Conservation (phyloP, 2,113 vertebrate genomes). For the Hyla sarda region DNA sequence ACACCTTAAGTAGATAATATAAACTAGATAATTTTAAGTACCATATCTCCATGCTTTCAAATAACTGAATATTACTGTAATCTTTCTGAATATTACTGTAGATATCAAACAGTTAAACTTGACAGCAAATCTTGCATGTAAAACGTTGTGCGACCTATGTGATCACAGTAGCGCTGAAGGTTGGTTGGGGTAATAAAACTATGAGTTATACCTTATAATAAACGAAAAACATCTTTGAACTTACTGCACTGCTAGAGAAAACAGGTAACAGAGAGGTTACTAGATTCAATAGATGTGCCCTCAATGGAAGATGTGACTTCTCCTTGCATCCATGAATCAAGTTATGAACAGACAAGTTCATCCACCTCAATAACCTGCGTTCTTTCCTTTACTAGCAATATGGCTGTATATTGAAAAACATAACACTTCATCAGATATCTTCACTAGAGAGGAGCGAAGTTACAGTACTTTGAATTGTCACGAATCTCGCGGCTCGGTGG, state of each 20-base stretch:
- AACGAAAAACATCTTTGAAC: slow-evolving; percentile 12
- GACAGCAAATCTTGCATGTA: not conserved
- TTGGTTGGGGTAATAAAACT: slow-evolving; percentile 16
- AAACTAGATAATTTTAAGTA: too few relatives aligned
- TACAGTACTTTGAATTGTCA: too few relatives aligned
- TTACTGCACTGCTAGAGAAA: not conserved
- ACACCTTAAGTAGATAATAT: too few relatives aligned
- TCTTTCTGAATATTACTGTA: not conserved
- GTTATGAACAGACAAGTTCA: slow-evolving; percentile 49
- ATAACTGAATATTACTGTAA: not conserved
- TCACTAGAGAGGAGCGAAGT: too few relatives aligned
- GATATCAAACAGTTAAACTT: slow-evolving; percentile 26
- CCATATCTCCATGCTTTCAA: too few relatives aligned
- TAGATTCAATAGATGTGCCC: slow-evolving; percentile 43
- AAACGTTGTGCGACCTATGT: slow-evolving; percentile 15
- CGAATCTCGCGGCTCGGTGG: too few relatives aligned
- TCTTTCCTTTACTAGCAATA: slow-evolving; percentile 32
- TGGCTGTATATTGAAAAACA: slow-evolving; percentile 40
- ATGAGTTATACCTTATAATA: slow-evolving; percentile 18
- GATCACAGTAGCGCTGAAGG: slow-evolving; percentile 5
- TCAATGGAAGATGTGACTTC: slow-evolving; percentile 44
- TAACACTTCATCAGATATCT: slow-evolving; percentile 26
- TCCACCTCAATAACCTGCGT: slow-evolving; percentile 40
- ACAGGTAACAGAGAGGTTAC: slow-evolving; percentile 37
- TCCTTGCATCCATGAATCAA: slow-evolving; percentile 52